Conservation (phyloP, 1,140 invertebrate genomes). For the Trissolcus basalis region DNA sequence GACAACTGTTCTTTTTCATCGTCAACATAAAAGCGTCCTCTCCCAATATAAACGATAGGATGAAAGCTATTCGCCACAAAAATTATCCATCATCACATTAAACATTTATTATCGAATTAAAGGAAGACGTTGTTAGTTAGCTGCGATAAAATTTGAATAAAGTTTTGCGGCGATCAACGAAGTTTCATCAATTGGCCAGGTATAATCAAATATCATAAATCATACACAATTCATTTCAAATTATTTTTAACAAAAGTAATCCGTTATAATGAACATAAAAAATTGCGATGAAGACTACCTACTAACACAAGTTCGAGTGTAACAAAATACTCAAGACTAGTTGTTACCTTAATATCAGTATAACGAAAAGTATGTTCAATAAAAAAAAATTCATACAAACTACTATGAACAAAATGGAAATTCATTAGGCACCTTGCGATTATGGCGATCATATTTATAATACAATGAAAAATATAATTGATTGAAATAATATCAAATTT, state of each 20-base stretch:
- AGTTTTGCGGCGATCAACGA: conserved; percentile 25
- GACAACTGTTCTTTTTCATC: conserved; percentile 38
- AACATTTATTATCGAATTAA: conserved; percentile 56
- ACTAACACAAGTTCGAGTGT: conserved; percentile 46
- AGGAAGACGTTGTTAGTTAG: conserved; percentile 51
- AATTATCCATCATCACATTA: conserved; percentile 26
- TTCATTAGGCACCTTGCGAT: conserved; percentile 62
- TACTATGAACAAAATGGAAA: conserved; percentile 43
- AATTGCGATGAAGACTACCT: conserved; percentile 18
- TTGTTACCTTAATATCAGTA: conserved; percentile 63
- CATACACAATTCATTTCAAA: background rate
- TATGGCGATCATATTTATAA: conserved; percentile 51
- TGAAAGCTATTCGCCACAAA: conserved; percentile 16
- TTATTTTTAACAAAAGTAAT: background rate
- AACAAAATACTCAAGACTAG: conserved; percentile 66
- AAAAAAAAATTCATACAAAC: conserved; percentile 31
- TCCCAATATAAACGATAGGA: no score
- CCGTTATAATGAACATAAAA: conserved; percentile 10
- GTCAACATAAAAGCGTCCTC: conserved; percentile 37
- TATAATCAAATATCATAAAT: background rate
- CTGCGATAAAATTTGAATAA: conserved; percentile 52
- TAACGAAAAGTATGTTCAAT: conserved; percentile 29
- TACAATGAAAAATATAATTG: conserved; percentile 13
- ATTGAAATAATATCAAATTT: no score
- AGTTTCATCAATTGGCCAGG: background rate